Conservation (phyloP, 1,140 invertebrate genomes). For the Drosophila tristis region DNA sequence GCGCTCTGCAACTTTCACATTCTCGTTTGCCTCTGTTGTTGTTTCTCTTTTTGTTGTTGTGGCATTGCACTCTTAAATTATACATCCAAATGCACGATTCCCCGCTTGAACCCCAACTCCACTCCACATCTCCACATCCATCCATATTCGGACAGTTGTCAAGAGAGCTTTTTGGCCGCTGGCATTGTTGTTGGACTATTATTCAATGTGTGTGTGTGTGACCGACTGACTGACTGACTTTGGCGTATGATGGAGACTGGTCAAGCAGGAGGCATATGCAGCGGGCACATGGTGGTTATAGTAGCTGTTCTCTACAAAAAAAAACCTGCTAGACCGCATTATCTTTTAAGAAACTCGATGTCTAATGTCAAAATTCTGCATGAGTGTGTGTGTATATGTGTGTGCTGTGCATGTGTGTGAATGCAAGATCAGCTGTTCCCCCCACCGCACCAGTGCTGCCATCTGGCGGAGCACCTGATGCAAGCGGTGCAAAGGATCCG, state of each 20-base stretch:
- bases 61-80: slow-evolving; percentile 1
- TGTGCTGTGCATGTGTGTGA: slow-evolving; percentile 13
- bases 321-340: slow-evolving; percentile 41
- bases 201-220: slow-evolving; percentile 15
- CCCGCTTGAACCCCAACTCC: background rate
- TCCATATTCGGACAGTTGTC: background rate
- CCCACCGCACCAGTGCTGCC: background rate
- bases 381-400: slow-evolving; percentile 10
- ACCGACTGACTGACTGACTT: slow-evolving; percentile 42
- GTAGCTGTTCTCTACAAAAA: slow-evolving; percentile 6
- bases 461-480: slow-evolving; percentile 3
- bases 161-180: too few species aligned
- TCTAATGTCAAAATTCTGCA: slow-evolving; percentile 13
- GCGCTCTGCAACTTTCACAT: slow-evolving; percentile 43
- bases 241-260: slow-evolving; percentile 17
- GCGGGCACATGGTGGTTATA: slow-evolving; percentile 48
- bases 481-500: too few species aligned
- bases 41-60: slow-evolving; percentile 30
- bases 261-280: slow-evolving; percentile 48
- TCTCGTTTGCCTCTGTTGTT: slow-evolving; percentile 30
- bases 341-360: slow-evolving; percentile 18
- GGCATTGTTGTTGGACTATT: too few species aligned
- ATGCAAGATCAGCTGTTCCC: slow-evolving; percentile 38
- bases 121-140: background rate
- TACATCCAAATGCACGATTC: slow-evolving; percentile 1